These are phyloP conservation scores for Sminthopsis crassicaudata DNA, from an alignment of 2,113 vertebrate genomes.

Conservation along the genomic window DNA sequence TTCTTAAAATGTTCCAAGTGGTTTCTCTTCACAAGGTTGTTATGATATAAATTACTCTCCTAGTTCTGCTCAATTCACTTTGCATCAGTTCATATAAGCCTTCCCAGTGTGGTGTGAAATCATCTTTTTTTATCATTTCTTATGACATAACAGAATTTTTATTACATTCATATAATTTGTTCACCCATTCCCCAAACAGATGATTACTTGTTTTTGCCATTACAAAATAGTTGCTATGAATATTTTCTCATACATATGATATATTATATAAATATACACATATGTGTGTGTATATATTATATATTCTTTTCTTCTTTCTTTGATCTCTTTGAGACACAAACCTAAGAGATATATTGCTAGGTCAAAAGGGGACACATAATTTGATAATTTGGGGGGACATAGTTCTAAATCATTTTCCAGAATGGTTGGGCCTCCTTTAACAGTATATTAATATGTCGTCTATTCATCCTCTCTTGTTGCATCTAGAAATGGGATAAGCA, in stretches of 20 bases:
- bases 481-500: not conserved
- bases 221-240: not conserved
- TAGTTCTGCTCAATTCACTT: not conserved
- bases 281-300: not conserved
- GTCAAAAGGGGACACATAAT: not conserved
- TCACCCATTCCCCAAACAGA: not conserved
- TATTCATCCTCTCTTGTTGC: not conserved
- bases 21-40: not conserved
- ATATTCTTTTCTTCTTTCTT: not conserved
- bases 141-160: not conserved
- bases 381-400: not conserved
- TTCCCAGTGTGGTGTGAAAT: not conserved
- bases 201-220: not conserved
- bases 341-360: not conserved
- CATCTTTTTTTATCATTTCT: not conserved
- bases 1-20: not conserved
- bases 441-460: not conserved
- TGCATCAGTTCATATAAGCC: not conserved
- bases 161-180: not conserved
- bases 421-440: not conserved
- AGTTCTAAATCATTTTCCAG: not conserved
- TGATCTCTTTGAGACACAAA: not conserved
- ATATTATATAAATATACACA: not conserved
- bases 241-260: not conserved
- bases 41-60: not conserved